These are phyloP conservation scores for Clostera curtula DNA, from an alignment of 2,888 invertebrate species.

Conservation along the genomic window DNA sequence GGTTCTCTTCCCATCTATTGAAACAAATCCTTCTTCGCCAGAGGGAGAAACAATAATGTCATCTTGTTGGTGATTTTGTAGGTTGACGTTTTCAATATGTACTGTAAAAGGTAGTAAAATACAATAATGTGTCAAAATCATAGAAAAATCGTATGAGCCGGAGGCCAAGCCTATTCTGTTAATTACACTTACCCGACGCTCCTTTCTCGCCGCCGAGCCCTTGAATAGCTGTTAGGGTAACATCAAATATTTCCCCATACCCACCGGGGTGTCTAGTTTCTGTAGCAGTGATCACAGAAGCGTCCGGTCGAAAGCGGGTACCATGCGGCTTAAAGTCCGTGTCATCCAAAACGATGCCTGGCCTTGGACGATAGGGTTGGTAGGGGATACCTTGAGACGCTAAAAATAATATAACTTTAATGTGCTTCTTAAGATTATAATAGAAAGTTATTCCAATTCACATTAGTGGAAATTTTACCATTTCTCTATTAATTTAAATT, in stretches of 20 bases:
- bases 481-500: too few species aligned
- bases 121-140: too few species aligned
- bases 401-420: constrained; percentile 19
- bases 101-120: constrained; percentile 52
- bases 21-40: constrained; percentile 90
- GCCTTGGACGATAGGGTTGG: constrained; percentile 83
- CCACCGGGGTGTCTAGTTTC: constrained; percentile 49
- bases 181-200: constrained; percentile 40
- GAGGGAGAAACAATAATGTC: constrained; percentile 88
- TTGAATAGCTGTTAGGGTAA: constrained; percentile 91
- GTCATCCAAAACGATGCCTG: constrained; percentile 91
- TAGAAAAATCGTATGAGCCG: too few species aligned
- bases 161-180: too few species aligned
- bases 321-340: constrained; percentile 84
- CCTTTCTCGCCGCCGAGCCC: constrained; percentile 81
- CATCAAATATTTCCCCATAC: constrained; percentile 89
- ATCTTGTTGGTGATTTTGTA: constrained; percentile 44
- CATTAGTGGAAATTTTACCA: too few species aligned
- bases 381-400: constrained; percentile 64
- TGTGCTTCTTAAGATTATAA: too few species aligned
- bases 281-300: constrained; percentile 65
- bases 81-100: constrained; percentile 76
- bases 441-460: too few species aligned
- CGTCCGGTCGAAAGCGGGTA: constrained; percentile 45
- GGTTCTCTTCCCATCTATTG: constrained; percentile 92